Evolutionary conservation across 2,888 invertebrate genomes (phyloP), one percentile per base, ranked within the genome.

Genomic region (Leptogaster cylindrica): DNA sequence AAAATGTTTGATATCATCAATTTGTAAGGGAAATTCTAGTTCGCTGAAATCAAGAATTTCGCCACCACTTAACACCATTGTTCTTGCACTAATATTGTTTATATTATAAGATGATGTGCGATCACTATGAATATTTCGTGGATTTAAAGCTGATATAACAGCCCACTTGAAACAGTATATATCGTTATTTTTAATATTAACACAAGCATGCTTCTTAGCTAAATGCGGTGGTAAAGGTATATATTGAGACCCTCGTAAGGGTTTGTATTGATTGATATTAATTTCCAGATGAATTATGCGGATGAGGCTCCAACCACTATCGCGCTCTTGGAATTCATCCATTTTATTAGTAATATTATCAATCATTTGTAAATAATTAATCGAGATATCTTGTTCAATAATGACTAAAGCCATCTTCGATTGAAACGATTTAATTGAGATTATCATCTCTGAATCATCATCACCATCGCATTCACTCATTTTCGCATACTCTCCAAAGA

Each of bases 121-220:
- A 20, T 36, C 8, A 16, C n/a, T n/a, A 23, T 48, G n/a, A 2
- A 6, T n/a, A 2, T 23, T 2, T n/a, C 20, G 50, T 2, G 48
- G 48, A 39, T 33, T 55, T 14, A 76, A 36, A 7, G 72, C 72
- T 2, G 73, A 72, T 4, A 72, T 51, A n/a, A n/a, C n/a, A n/a
- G n/a, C n/a, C n/a, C n/a, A n/a, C n/a, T n/a, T n/a, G n/a, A n/a
- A n/a, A n/a, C 74, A 75, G 48, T 66, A 69, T 23, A 69, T 41
- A 67, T 73, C 74, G 4, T 65, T 16, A 50, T 73, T 74, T 61
- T 68, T 25, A 4, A 74, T 70, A 66, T 74, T 75, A 2, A 75
- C 46, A 16, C 71, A 70, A 2, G 74, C 73, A 58, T 70, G 66
- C 18, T 65, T 65, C 4, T 25, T 31, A 3, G 5, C 7, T 10